Base-by-base conservation (phyloP, 2,888 invertebrate genomes). In the Anticlea derivata region DNA sequence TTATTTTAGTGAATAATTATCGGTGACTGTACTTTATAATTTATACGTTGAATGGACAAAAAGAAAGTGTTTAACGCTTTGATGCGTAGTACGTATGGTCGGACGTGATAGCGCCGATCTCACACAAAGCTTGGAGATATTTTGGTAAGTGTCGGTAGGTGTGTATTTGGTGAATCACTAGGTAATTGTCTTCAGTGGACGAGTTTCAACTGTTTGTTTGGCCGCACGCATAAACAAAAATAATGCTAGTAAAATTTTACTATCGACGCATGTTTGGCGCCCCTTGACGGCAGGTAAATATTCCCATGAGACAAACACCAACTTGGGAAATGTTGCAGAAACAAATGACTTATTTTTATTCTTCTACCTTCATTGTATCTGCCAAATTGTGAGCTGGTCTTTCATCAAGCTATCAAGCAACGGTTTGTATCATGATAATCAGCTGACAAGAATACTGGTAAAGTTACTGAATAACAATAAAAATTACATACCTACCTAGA, bases 1-100 rank as follows among this genome's bases (percentile, higher is more conserved):
- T 60, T 81, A 81, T 77, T 87, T 84, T 84, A 70, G 79, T 83
- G 80, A 78, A 75, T 83, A 81, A 78, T 80, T 80, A 78, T 74
- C 77, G 68, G 78, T 78, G 80, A 75, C 71, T 73, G 78, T 70
- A 77, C 76, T 66, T 71, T 72, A 71, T 73, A 68, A 73, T 72
- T 75, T 73, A 70, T 73, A 72, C 76, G 68, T 75, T 65, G 50
- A 75, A 81, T 74, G 72, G 75, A 83, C 82, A 73, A 68, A 70
- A 77, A 60, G 64, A 70, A 75, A 76, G 70, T 75, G 71, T 70
- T 67, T 73, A n/a, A 74, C 68, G 70, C 68, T 73, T 75, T 76
- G 75, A 77, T 82, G 75, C 73, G 78, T 77, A 75, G 70, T 77
- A 76, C 73, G 64, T 70, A 70, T 69, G 70, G 67, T 74, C 68